phyloP scores from a whole-genome alignment of 2,113 vertebrate genomes.

The Charina bottae region DNA sequence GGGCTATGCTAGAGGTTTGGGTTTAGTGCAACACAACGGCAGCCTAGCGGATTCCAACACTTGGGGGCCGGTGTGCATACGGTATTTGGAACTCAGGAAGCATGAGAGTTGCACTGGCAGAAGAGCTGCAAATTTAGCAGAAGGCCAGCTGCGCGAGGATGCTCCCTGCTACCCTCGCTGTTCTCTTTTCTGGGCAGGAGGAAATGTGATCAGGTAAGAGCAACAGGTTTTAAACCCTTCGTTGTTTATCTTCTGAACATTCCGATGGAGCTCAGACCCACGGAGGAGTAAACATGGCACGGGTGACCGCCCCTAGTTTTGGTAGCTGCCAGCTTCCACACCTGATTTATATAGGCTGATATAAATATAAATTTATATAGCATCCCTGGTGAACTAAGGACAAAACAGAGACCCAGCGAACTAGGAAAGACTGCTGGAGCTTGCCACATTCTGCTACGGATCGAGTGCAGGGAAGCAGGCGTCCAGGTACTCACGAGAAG shows the following conservation, averaged over 20 bases:
- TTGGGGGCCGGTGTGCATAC: no score
- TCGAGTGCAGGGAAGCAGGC: no score
- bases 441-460: neutral
- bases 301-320: neutral
- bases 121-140: neutral
- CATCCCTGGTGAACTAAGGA: neutral
- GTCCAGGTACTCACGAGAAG: slow-evolving; percentile 87
- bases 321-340: neutral
- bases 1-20: no score
- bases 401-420: neutral
- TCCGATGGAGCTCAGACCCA: neutral
- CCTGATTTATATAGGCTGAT: neutral
- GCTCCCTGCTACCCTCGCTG: no score
- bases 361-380: no score
- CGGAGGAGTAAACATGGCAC: neutral
- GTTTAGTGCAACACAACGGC: no score
- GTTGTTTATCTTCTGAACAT: neutral
- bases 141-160: no score
- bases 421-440: neutral
- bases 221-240: no score
- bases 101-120: neutral
- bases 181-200: neutral
- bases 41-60: neutral
- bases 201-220: neutral
- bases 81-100: neutral